A percentile compares a stretch with the other conserved stretches of the same genome.
phyloP scores from a whole-genome alignment of 2,797 vertebrate species.

The Arctocebus calabarensis region DNA sequence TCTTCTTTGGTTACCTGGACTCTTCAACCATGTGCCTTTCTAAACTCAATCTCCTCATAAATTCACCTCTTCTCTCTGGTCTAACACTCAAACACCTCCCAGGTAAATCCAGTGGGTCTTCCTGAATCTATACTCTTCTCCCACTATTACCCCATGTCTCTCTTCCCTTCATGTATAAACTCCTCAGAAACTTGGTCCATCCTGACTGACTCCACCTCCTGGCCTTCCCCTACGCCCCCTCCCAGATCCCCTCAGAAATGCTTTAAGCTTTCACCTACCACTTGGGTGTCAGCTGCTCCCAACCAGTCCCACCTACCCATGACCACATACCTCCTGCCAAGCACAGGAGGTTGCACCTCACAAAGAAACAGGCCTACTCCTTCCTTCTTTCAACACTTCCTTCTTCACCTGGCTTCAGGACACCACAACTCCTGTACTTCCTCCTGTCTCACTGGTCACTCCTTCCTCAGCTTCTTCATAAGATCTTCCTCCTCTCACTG shows the following conservation, averaged over 20 bases:
- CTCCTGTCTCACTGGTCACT: neutral
- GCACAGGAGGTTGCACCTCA: fast-evolving
- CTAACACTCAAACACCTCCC: neutral
- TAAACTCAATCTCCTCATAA: neutral
- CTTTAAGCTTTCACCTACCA: neutral
- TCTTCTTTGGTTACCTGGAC: neutral
- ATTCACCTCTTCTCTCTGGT: neutral
- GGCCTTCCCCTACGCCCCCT: neutral
- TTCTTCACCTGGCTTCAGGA: neutral
- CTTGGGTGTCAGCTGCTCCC: neutral
- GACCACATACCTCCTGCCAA: neutral
- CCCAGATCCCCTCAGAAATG: fast-evolving
- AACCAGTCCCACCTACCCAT: fast-evolving
- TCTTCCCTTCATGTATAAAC: neutral
- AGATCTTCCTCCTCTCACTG: neutral
- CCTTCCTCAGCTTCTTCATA: too few relatives aligned
- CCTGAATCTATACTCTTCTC: neutral
- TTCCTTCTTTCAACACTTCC: neutral
- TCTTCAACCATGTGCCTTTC: too few relatives aligned
- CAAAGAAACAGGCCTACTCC: neutral
- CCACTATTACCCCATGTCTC: fast-evolving
- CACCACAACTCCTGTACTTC: neutral
- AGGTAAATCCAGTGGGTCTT: neutral
- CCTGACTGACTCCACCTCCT: neutral
- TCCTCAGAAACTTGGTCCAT: neutral